Conservation (phyloP, 1,140 invertebrate genomes). For the Drosophila pallidifrons region DNA sequence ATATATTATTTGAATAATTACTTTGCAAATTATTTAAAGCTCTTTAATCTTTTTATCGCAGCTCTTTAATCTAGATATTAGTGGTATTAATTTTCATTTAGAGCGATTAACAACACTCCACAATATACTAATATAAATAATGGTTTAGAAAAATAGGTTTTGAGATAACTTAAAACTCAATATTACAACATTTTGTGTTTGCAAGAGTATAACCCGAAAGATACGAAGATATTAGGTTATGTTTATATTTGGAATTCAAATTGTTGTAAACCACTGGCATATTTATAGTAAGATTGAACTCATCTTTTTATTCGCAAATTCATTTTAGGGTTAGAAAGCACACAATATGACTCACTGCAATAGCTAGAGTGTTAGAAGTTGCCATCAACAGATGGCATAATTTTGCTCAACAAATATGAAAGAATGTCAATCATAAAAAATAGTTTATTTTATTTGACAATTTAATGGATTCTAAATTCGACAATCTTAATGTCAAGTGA, state of each 20-base stretch:
- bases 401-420: slow-evolving; percentile 16
- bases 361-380: not conserved
- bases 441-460: slow-evolving; percentile 15
- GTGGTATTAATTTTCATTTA: too few species aligned
- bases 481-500: slow-evolving; percentile 24
- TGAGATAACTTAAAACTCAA: too few species aligned
- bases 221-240: too few species aligned
- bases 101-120: too few species aligned
- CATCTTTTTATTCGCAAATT: slow-evolving; percentile 30
- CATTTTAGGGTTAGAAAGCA: slow-evolving; percentile 23
- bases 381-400: slow-evolving; percentile 25
- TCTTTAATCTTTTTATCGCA: too few species aligned
- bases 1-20: too few species aligned
- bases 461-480: slow-evolving; percentile 24
- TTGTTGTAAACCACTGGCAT: not conserved
- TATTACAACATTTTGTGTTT: too few species aligned
- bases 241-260: not conserved
- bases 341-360: slow-evolving; percentile 21
- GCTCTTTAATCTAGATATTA: too few species aligned
- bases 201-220: too few species aligned
- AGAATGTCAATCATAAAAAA: slow-evolving; percentile 25
- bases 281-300: slow-evolving; percentile 2
- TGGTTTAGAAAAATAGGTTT: too few species aligned
- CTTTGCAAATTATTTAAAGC: too few species aligned
- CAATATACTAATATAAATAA: too few species aligned